These are phyloP conservation scores for Xestia ashworthii DNA, from an alignment of 2,888 invertebrate genomes.

Conservation along the genomic window DNA sequence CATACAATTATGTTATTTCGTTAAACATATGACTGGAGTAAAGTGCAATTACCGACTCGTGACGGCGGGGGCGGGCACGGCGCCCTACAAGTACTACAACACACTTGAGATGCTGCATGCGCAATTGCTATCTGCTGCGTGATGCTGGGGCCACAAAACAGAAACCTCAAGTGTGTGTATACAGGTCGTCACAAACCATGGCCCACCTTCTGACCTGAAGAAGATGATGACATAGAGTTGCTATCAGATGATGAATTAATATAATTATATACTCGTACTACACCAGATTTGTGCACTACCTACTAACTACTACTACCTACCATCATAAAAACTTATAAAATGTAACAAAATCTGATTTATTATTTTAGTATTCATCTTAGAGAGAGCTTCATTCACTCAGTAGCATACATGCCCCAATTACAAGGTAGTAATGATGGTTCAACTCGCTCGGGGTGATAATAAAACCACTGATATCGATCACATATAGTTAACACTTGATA, in stretches of 20 bases:
- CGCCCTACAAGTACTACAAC: not conserved
- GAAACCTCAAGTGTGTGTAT: not conserved
- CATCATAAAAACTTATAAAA: not conserved
- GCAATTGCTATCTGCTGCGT: not conserved
- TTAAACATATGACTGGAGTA: not conserved
- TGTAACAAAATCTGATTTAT: no score
- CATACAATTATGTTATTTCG: not conserved
- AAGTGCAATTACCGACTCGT: conserved; percentile 4
- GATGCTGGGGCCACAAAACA: not conserved
- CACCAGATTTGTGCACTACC: not conserved
- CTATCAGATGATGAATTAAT: not conserved
- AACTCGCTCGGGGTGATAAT: not conserved
- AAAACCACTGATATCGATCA: conserved; percentile 12
- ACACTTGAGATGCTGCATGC: not conserved
- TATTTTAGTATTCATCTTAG: not conserved
- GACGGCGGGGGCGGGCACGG: not conserved
- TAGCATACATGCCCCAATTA: not conserved
- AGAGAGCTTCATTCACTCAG: not conserved
- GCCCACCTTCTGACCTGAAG: not conserved
- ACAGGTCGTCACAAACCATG: not conserved
- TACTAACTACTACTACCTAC: not conserved
- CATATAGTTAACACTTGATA: conserved; percentile 30
- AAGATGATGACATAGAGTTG: not conserved
- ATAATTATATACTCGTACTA: no score
- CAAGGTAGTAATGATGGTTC: not conserved